phyloP scores from a whole-genome alignment of 2,888 invertebrate genomes.

The Cyclophora punctaria region DNA sequence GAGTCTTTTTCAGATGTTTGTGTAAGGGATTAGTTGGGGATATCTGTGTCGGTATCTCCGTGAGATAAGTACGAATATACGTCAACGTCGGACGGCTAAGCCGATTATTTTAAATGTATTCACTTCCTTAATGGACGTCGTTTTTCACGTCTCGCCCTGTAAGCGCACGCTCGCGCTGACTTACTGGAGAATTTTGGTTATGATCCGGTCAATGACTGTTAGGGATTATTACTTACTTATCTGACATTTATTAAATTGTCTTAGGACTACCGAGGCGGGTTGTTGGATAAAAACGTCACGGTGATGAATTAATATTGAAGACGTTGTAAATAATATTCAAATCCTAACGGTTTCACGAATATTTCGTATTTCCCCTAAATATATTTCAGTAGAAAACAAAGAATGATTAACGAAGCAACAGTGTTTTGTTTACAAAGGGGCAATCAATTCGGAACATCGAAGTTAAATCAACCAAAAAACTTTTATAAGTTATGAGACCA shows the following conservation, averaged over 20 bases:
- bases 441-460: too few relatives aligned
- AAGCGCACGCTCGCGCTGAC: slow-evolving; percentile 52
- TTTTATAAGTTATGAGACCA: slow-evolving; percentile 26
- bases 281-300: slow-evolving; percentile 30
- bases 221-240: slow-evolving; percentile 56
- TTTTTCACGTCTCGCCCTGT: slow-evolving; percentile 63
- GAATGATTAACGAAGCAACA: too few relatives aligned
- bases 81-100: slow-evolving; percentile 74
- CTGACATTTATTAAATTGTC: slow-evolving; percentile 58
- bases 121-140: slow-evolving; percentile 75
- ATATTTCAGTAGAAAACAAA: too few relatives aligned
- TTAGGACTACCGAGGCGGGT: slow-evolving; percentile 31
- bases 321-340: too few relatives aligned
- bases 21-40: slow-evolving; percentile 70
- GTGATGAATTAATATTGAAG: slow-evolving; percentile 24
- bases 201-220: slow-evolving; percentile 72
- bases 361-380: too few relatives aligned
- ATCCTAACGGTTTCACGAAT: too few relatives aligned
- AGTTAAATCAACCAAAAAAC: slow-evolving; percentile 6
- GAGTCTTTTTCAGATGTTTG: slow-evolving; percentile 73
- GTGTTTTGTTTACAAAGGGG: too few relatives aligned
- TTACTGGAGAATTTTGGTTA: slow-evolving; percentile 71
- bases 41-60: slow-evolving; percentile 74
- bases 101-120: slow-evolving; percentile 76
- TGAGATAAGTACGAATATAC: slow-evolving; percentile 75